These are phyloP conservation scores for Seriola rivoliana DNA, from an alignment of 2,113 vertebrate genomes.

Conservation along the genomic window DNA sequence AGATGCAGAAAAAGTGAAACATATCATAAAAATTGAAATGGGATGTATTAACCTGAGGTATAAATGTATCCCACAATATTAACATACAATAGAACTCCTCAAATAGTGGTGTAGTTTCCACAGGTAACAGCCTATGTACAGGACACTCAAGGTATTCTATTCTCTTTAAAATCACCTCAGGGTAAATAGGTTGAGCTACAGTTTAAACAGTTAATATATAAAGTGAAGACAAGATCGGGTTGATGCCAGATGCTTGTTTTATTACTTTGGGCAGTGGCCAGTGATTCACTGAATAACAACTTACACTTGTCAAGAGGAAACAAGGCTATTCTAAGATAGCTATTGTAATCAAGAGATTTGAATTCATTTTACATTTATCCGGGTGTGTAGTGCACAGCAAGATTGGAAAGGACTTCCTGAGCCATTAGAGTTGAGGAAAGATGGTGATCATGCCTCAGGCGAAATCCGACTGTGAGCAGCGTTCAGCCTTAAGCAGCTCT, in stretches of 20 bases:
- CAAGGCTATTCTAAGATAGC: slow-evolving; percentile 58
- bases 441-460: slow-evolving; percentile 52
- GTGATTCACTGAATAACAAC: slow-evolving; percentile 54
- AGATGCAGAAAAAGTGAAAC: not conserved
- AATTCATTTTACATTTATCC: slow-evolving; percentile 52
- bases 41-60: slow-evolving; percentile 19
- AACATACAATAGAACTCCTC: not conserved
- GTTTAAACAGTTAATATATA: slow-evolving; percentile 61
- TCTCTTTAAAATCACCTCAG: slow-evolving; percentile 33
- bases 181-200: slow-evolving; percentile 48
- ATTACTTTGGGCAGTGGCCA: slow-evolving; percentile 67
- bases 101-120: slow-evolving; percentile 4
- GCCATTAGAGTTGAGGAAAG: slow-evolving; percentile 43
- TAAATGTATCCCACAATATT: not conserved
- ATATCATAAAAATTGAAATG: slow-evolving; percentile 8
- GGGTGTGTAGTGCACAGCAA: slow-evolving; percentile 4
- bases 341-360: slow-evolving; percentile 64
- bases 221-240: slow-evolving; percentile 57
- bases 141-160: not conserved
- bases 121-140: slow-evolving; percentile 1
- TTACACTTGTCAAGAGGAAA: slow-evolving; percentile 50
- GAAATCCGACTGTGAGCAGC: slow-evolving; percentile 52
- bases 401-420: slow-evolving; percentile 44
- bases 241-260: slow-evolving; percentile 67
- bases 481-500: slow-evolving; percentile 53